Conservation (phyloP, 2,113 vertebrate genomes). For the Nycticryphes semicollaris region DNA sequence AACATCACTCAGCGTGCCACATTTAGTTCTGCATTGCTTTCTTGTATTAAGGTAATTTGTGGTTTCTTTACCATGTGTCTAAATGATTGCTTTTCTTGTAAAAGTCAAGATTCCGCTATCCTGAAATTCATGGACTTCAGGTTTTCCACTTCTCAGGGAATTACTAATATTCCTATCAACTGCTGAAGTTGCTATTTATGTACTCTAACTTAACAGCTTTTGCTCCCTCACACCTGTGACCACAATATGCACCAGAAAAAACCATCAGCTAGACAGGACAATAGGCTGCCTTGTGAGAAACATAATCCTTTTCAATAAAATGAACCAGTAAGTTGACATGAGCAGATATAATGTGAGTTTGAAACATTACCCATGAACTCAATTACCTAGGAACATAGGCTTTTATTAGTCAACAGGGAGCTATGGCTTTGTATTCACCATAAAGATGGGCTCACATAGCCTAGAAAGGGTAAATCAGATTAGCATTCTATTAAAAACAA, state of each 20-base stretch:
- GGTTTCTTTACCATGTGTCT: background rate
- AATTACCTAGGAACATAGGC: constrained; percentile 32
- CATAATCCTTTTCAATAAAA: constrained; percentile 69
- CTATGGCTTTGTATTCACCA: background rate
- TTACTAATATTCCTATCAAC: background rate
- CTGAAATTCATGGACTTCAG: background rate
- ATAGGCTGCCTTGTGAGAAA: constrained; percentile 68
- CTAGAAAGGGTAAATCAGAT: background rate
- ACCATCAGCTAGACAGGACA: constrained; percentile 54
- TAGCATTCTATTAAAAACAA: background rate
- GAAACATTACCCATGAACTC: constrained; percentile 58
- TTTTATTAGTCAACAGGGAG: constrained; percentile 27
- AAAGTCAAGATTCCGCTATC: background rate
- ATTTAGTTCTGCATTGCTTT: background rate
- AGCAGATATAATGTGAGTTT: constrained; percentile 25
- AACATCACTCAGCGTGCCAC: background rate
- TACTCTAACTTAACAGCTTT: background rate
- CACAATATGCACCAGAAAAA: background rate
- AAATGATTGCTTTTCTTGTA: background rate
- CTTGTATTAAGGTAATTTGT: background rate
- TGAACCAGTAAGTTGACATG: constrained; percentile 32
- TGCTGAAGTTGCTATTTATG: background rate
- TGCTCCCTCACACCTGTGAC: background rate
- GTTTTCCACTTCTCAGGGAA: background rate
- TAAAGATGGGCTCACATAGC: background rate